Evolutionary conservation across 92 coral and sea anemone genomes (phyloP), one percentile per base, ranked within the genome.

Genomic region (Porites evermanni): DNA sequence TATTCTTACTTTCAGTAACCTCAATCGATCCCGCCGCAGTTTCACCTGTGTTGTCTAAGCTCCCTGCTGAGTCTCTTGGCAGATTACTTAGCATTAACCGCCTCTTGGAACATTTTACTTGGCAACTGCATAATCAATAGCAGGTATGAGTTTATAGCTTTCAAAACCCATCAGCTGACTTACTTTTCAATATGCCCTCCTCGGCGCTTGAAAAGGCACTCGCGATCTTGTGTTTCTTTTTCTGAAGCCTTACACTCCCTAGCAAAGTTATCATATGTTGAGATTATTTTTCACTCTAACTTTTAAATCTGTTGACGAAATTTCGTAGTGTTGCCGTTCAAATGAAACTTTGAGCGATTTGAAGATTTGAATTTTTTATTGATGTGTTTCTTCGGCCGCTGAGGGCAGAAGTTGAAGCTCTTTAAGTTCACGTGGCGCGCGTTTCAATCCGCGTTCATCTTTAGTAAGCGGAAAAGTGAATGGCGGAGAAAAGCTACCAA

Each of bases 111-210:
- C 72, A 17, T 76, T 78, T 76, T 65, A 65, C 69, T 58, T 81
- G 66, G 69, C 66, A 71, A 81, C 85, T 23, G 64, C 75, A 53
- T 54, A 69, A 24, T 19, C 61, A 69, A 8, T n/a, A 19, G n/a
- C 87, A 74, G 87, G 87, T 83, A 83, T 59, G 87, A 19, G 74
- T 64, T n/a, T 24, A 21, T 54, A 73, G 19, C 9, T 26, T 64
- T 73, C 21, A 7, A 23, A 8, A 8, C 12, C 7, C 52, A 64
- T 29, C 87, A 72, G 72, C 53, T 63, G 83, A 79, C 83, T n/a
- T 79, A 64, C 50, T 69, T 2, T 10, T 18, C 19, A 58, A 61
- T 58, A 29, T 56, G 12, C 47, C 8, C 21, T 63, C 26, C 72
- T 65, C 60, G 21, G 21, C 60, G 73, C 72, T 21, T 59, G n/a